phyloP scores from a whole-genome alignment of 1,140 invertebrate species.

The Neomicropteryx cornuta region DNA sequence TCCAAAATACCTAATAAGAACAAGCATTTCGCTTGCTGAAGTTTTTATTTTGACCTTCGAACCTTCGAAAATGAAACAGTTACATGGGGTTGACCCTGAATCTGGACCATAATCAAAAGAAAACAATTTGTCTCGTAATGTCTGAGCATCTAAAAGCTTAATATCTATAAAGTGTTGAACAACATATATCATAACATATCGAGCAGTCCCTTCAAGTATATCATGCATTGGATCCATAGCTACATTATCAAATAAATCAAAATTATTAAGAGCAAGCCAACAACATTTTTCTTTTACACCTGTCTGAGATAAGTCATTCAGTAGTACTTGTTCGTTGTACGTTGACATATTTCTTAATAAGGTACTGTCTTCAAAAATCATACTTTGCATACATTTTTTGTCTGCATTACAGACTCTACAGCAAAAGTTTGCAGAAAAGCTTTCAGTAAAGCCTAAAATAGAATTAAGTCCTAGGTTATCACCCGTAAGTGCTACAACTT shows the following conservation, averaged over 20 bases:
- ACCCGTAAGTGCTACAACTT: conserved; percentile 17
- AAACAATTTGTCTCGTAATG: not conserved
- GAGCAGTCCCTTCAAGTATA: conserved; percentile 15
- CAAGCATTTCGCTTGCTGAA: conserved; percentile 2
- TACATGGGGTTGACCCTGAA: not conserved
- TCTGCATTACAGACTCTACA: conserved; percentile 18
- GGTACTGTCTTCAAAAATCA: not conserved
- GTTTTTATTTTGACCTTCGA: not conserved
- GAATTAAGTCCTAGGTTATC: conserved; percentile 22
- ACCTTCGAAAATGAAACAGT: not conserved
- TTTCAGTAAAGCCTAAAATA: conserved; percentile 19
- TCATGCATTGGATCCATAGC: conserved; percentile 18
- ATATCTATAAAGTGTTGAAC: conserved; percentile 11
- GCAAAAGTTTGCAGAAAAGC: conserved; percentile 15
- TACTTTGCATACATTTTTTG: conserved; percentile 10
- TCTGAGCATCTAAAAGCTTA: not conserved
- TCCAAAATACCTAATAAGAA: not conserved
- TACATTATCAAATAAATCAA: conserved; percentile 14
- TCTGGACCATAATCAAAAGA: conserved; percentile 4
- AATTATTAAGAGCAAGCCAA: conserved; percentile 4
- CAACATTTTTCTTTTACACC: conserved; percentile 6
- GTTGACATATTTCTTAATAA: conserved; percentile 3
- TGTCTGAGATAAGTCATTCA: not conserved
- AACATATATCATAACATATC: conserved; percentile 13
- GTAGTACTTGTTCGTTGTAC: not conserved